Evolutionary conservation across 2,113 vertebrate species (phyloP).

Genomic region (Mus spicilegus): DNA sequence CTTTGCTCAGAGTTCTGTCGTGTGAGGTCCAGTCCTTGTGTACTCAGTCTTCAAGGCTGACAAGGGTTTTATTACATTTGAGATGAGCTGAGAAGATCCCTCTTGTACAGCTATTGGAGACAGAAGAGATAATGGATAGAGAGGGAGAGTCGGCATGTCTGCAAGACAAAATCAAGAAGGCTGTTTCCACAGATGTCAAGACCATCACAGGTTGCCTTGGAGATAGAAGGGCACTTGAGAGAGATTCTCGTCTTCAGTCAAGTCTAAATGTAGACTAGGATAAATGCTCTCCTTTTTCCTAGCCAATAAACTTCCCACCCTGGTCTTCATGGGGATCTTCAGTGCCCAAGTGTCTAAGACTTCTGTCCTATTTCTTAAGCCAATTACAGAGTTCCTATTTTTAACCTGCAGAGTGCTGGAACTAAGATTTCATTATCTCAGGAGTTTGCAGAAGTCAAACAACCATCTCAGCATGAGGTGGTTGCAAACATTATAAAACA

Average conservation of each 20-base stretch:
- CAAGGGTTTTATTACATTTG: neutral
- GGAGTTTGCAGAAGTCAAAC: neutral
- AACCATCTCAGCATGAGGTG: neutral
- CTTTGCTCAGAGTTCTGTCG: neutral
- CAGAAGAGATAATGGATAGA: neutral
- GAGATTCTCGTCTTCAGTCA: neutral
- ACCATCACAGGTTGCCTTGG: neutral
- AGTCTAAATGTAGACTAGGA: neutral
- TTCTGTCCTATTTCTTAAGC: constrained; percentile 31
- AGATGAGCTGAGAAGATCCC: neutral
- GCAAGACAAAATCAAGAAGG: neutral
- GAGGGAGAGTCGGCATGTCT: neutral
- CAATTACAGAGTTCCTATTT: neutral
- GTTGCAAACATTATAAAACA: neutral
- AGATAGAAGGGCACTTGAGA: neutral
- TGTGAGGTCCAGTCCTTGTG: neutral
- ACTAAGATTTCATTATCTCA: constrained; percentile 3
- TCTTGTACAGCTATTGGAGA: neutral
- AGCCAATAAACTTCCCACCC: neutral
- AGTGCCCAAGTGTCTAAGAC: neutral
- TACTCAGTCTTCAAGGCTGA: neutral
- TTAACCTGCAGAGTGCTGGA: neutral
- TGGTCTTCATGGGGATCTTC: neutral
- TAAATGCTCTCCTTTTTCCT: neutral
- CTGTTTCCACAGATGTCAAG: neutral